phyloP scores from a whole-genome alignment of 2,797 vertebrate genomes.

The Betta splendens region DNA sequence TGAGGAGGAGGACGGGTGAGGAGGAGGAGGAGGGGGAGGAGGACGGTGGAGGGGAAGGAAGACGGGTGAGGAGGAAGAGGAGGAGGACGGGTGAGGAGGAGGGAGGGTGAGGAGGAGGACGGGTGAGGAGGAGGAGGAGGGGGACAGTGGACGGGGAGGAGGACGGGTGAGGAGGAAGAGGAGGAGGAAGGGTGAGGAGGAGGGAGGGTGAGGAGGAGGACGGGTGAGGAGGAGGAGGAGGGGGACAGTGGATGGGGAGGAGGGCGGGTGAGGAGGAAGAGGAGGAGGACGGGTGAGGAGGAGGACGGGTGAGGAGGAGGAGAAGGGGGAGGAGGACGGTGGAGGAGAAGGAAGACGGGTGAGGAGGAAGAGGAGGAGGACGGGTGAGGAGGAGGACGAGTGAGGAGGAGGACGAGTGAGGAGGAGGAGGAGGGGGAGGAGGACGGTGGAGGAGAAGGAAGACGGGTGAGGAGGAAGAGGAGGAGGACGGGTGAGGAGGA shows the following conservation, averaged over 20 bases:
- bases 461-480: background rate
- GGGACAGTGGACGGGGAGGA: background rate
- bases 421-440: slow-evolving; percentile 5
- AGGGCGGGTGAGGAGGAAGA: slow-evolving; percentile 2
- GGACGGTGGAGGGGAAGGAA: slow-evolving; percentile 6
- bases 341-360: background rate
- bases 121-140: slow-evolving; percentile 4
- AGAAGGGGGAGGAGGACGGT: slow-evolving; percentile 1
- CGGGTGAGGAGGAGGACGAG: background rate
- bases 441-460: too few relatives aligned
- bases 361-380: too few relatives aligned
- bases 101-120: background rate
- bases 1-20: background rate
- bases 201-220: background rate
- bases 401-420: background rate
- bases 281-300: background rate
- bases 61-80: too few relatives aligned
- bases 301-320: background rate
- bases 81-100: background rate
- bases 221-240: background rate
- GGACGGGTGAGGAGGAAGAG: background rate
- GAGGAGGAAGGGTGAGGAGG: slow-evolving; percentile 3
- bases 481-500: slow-evolving; percentile 5
- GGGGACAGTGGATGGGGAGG: background rate
- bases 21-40: background rate